These are phyloP conservation scores for Rhagologus leucostigma DNA, from an alignment of 2,113 vertebrate genomes.

Conservation along the genomic window DNA sequence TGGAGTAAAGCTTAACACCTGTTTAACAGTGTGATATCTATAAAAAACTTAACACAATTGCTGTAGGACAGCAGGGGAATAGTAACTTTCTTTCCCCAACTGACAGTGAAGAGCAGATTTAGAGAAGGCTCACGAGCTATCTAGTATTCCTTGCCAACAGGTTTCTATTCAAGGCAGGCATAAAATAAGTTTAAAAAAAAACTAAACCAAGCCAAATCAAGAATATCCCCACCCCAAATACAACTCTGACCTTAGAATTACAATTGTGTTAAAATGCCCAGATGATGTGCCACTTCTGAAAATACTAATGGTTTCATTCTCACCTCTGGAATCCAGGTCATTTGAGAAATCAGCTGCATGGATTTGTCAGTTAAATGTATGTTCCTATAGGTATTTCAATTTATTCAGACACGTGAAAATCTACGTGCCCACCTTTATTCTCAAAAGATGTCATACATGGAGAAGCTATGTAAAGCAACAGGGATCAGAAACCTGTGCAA, in stretches of 20 bases:
- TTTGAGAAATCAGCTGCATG: not conserved
- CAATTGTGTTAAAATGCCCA: not conserved
- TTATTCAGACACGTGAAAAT: not conserved
- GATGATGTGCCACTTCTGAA: not conserved
- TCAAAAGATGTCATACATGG: not conserved
- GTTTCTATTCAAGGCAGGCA: not conserved
- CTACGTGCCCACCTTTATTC: not conserved
- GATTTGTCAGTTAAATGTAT: not conserved
- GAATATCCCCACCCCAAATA: not conserved
- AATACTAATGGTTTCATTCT: not conserved
- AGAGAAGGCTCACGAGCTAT: not conserved
- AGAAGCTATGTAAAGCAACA: not conserved
- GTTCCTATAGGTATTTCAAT: not conserved
- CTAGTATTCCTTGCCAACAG: not conserved
- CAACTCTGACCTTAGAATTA: not conserved
- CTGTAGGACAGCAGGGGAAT: slow-evolving; percentile 23
- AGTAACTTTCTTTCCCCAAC: not conserved
- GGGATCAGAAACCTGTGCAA: not conserved
- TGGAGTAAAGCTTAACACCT: slow-evolving; percentile 53
- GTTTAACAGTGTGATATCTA: slow-evolving; percentile 46
- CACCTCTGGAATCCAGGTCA: not conserved
- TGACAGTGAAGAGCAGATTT: not conserved
- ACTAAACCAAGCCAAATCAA: not conserved
- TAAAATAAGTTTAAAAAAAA: not conserved
- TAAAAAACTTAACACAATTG: slow-evolving; percentile 25